Base-by-base conservation (phyloP, 2,113 vertebrate species). In the Melanostigma gelatinosum region DNA sequence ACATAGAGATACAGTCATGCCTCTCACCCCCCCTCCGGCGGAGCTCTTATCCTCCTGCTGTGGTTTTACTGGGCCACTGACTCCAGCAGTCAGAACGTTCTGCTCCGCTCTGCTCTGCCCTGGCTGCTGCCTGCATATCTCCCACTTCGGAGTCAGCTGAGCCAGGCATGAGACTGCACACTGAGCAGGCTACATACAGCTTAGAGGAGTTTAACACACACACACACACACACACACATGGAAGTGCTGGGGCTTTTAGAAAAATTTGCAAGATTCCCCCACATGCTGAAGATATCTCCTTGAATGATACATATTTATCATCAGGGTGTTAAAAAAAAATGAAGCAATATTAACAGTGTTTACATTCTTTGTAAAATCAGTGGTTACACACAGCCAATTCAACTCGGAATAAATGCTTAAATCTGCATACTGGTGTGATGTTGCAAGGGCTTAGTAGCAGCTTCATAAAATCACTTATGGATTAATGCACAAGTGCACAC, bases 1-100 rank as follows among this genome's bases (percentile, higher is more conserved):
- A 80, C 55, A 58, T 60, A 66, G 57, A 77, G 74, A 87, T 83
- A 82, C 65, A 87, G 66, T 85, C 82, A 70, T 76, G 80, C 82
- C 82, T 78, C 84, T 64, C 64, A 58, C 78, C 82, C 78, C 67
- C 76, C 66, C 74, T 74, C 79, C 8, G 7, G 86, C 84, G 40
- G 60, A 73, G 87, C 82, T 85, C 85, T 85, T 75, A 80, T 85
- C 55, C 81, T 78, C 80, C 89, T 63, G 85, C 90, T 91, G 89
- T 77, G 89, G 75, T 87, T 92, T 90, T 82, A 88, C 87, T 88
- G 89, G 89, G 88, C 89, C 89, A 92, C 77, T 89, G 91, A 91
- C 83, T 93, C 81, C 90, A 82, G 85, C 77, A 90, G 90, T 87
- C 80, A 82, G 76, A 46, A 70, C 79, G 88, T 12, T 58, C 55